These are phyloP conservation scores for Lepas anatifera DNA, from an alignment of 2,888 invertebrate genomes.

Conservation along the genomic window DNA sequence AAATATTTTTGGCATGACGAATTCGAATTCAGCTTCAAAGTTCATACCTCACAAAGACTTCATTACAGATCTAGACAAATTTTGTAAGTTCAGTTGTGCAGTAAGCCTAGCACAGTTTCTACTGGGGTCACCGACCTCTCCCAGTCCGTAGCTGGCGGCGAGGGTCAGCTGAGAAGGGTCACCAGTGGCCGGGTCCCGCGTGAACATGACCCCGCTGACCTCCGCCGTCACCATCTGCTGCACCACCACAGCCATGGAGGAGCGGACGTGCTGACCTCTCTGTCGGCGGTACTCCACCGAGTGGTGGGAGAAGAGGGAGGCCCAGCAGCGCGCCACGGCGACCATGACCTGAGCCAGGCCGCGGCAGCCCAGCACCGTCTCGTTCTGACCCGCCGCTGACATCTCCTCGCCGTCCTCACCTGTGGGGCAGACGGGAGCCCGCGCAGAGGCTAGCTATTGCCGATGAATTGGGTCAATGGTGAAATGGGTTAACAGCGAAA, in stretches of 20 bases:
- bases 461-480: too few relatives aligned
- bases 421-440: too few relatives aligned
- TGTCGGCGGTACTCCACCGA: constrained; percentile 68
- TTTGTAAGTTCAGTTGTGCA: too few relatives aligned
- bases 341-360: constrained; percentile 39
- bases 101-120: too few relatives aligned
- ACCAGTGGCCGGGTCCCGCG: constrained; percentile 58
- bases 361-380: constrained; percentile 57
- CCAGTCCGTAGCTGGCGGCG: constrained; percentile 69
- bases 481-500: too few relatives aligned
- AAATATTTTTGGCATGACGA: too few relatives aligned
- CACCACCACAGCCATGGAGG: constrained; percentile 64
- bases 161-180: constrained; percentile 54
- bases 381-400: constrained; percentile 74
- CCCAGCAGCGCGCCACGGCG: constrained; percentile 63
- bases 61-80: too few relatives aligned
- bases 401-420: constrained; percentile 67
- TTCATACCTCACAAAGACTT: too few relatives aligned
- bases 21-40: too few relatives aligned
- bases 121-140: constrained; percentile 62
- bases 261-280: constrained; percentile 53
- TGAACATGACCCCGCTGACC: constrained; percentile 65
- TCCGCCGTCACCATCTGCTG: constrained; percentile 61
- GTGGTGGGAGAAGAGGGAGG: constrained; percentile 60
- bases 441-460: too few relatives aligned